Conservation (phyloP, 2,797 vertebrate genomes). For the Chelonia mydas region DNA sequence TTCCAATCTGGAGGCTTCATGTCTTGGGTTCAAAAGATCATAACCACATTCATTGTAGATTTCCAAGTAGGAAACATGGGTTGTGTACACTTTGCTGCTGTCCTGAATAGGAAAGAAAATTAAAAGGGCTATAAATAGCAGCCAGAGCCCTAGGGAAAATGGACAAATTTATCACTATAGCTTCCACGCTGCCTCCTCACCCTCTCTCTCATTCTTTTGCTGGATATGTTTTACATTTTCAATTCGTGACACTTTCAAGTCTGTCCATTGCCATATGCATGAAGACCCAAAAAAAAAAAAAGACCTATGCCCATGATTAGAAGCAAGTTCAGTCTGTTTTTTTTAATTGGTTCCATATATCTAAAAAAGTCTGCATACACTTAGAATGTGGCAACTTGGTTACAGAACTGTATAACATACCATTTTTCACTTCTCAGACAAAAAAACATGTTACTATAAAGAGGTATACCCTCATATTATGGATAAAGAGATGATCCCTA, state of each 20-base stretch:
- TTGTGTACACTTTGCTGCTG: conserved; percentile 88
- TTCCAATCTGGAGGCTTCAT: conserved; percentile 91
- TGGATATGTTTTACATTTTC: conserved; percentile 35
- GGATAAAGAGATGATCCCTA: conserved; percentile 15
- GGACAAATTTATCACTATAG: background rate
- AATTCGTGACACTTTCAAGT: conserved; percentile 40
- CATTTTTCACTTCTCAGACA: conserved; percentile 29
- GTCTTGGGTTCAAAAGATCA: conserved; percentile 91
- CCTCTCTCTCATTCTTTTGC: background rate
- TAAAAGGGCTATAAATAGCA: conserved; percentile 17
- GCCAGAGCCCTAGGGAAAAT: background rate
- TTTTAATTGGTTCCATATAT: conserved; percentile 52
- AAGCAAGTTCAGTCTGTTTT: conserved; percentile 63
- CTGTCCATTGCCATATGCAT: conserved; percentile 6
- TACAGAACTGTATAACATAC: conserved; percentile 13
- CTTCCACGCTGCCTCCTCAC: background rate
- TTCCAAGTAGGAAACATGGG: conserved; percentile 97
- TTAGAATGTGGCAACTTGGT: conserved; percentile 19
- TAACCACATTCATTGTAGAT: conserved; percentile 98
- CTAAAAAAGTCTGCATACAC: conserved; percentile 43
- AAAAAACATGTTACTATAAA: background rate
- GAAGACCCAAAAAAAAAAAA: background rate
- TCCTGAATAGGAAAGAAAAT: conserved; percentile 82
- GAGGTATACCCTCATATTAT: conserved; percentile 27
- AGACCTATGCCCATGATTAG: background rate